Evolutionary conservation across 2,797 vertebrate species (phyloP), one percentile per base, ranked within the genome.

Genomic region (Balearica regulorum): DNA sequence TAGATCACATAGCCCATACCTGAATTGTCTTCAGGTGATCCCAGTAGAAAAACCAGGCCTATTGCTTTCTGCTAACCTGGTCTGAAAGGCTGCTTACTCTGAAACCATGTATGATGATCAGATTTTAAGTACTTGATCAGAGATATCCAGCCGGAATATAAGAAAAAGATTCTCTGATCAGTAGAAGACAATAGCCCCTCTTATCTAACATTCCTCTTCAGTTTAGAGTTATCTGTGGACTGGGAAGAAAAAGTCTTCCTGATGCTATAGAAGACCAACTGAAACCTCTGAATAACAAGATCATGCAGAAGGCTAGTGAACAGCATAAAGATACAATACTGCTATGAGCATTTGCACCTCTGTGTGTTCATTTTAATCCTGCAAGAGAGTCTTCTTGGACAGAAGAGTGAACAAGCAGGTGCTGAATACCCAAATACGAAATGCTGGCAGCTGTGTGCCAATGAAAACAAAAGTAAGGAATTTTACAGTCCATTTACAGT

Each of bases 1-100:
- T 0, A 1, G 48, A 70, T 66, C 44, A 71, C 39, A 35, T 0
- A 49, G n/a, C 35, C 19, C 44, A 5, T 12, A 53, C 4, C 8
- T 39, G 44, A 79, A 65, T 3, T 41, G 48, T 48, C 16, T 46
- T 58, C 17, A 70, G 29, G n/a, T 20, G 14, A 88, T 39, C 17
- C 7, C 69, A 70, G 48, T 0, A 83, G 33, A 46, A 82, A 94
- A 93, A 83, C 17, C 11, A 79, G 37, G 20, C 16, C 58, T 84
- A 20, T 11, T 64, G 44, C 25, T 82, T 82, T 69, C 35, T 79
- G 43, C 49, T 53, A 82, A 76, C 22, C 54, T 79, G 28, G 53
- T 11, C n/a, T 84, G 29, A 84, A 81, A 11, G 5, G 22, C 31
- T 92, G 7, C 37, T 89, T 37, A 21, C 4, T 87, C 43, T 35